Conservation (phyloP, 2,797 vertebrate genomes). For the Lophotriccus pileatus region DNA sequence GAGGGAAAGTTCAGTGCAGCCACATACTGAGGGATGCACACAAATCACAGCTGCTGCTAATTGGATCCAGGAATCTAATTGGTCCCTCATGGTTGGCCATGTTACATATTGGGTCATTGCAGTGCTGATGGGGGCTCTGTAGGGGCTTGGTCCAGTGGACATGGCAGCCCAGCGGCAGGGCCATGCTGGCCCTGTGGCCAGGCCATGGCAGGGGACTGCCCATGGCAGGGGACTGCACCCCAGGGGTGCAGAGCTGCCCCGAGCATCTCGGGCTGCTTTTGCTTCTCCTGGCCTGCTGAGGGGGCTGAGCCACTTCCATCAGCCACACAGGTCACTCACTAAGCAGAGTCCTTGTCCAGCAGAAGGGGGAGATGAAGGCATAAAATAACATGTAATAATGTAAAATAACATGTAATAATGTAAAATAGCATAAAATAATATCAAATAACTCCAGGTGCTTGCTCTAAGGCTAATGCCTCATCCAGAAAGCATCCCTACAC, state of each 20-base stretch:
- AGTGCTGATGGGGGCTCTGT: not conserved
- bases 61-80: conserved; percentile 63
- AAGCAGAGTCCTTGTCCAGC: not conserved
- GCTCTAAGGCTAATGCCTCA: not conserved
- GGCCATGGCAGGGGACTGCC: not conserved
- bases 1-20: conserved; percentile 50
- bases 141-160: not conserved
- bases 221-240: no score
- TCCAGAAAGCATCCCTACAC: not conserved
- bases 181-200: not conserved
- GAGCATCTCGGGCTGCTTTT: not conserved
- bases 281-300: not conserved
- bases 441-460: not conserved
- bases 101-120: conserved; percentile 19
- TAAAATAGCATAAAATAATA: not conserved
- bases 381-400: not conserved
- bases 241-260: not conserved
- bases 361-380: not conserved
- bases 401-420: not conserved
- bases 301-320: not conserved
- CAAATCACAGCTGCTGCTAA: conserved; percentile 72
- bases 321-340: rapidly evolving
- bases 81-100: conserved; percentile 45
- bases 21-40: conserved; percentile 39
- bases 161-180: not conserved